phyloP scores from a whole-genome alignment of 2,113 vertebrate genomes.

The Phalacrocorax brasilianus region DNA sequence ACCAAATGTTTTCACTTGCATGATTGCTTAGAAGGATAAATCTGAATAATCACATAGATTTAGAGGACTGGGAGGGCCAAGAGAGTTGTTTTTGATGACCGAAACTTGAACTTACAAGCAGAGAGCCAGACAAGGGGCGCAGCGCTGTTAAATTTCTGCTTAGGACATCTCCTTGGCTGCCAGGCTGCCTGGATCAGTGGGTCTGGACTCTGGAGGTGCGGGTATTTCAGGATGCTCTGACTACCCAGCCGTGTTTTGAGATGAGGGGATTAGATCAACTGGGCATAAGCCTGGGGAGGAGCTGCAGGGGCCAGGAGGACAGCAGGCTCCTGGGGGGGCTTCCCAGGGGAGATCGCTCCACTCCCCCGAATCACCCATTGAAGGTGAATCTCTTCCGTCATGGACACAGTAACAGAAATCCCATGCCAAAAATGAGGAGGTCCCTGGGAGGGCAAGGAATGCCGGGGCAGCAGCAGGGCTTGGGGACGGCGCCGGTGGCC shows the following conservation, averaged over 20 bases:
- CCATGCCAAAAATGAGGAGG: fast-evolving
- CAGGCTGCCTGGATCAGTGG: neutral
- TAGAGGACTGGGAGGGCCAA: neutral
- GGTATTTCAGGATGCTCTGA: neutral
- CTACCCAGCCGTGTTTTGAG: neutral
- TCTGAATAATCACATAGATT: neutral
- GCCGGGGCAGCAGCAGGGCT: neutral
- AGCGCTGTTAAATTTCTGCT: neutral
- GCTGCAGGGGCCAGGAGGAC: neutral
- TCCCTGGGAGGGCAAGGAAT: neutral
- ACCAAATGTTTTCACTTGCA: neutral
- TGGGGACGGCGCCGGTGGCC: neutral
- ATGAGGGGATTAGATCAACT: fast-evolving
- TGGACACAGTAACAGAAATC: neutral
- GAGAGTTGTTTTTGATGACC: neutral
- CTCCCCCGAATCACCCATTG: fast-evolving
- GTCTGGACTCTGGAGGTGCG: neutral
- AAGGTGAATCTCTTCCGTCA: neutral
- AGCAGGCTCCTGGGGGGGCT: neutral
- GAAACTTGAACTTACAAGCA: neutral
- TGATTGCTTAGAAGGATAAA: neutral
- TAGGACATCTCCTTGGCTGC: neutral
- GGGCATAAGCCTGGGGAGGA: neutral
- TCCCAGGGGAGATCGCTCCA: neutral
- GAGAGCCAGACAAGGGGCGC: neutral